Evolutionary conservation across 92 coral and sea anemone genomes (phyloP).

Genomic region (Phenganax subtilis): DNA sequence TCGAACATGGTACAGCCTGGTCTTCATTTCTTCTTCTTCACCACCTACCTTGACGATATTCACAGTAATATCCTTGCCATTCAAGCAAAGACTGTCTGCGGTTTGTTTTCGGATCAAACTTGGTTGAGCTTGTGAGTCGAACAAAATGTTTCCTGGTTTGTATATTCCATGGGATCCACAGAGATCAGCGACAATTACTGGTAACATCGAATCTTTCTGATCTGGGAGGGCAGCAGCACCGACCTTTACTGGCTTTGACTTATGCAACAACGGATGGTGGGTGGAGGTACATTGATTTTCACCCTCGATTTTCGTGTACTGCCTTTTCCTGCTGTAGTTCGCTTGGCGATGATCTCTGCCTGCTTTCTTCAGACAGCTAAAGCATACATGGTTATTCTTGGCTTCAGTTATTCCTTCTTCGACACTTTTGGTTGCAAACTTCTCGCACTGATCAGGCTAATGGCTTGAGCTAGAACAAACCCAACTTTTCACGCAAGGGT

Average conservation of each 20-base stretch:
- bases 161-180: constrained; percentile 45
- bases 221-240: constrained; percentile 46
- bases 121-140: constrained; percentile 53
- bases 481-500: constrained; percentile 16
- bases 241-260: constrained; percentile 30
- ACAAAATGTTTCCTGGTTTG: constrained; percentile 49
- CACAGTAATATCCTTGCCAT: constrained; percentile 44
- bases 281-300: constrained; percentile 45
- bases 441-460: constrained; percentile 32
- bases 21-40: constrained; percentile 43
- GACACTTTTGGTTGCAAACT: constrained; percentile 45
- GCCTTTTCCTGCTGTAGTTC: constrained; percentile 44
- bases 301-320: constrained; percentile 40
- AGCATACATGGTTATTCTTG: constrained; percentile 39
- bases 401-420: constrained; percentile 46
- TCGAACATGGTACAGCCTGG: constrained; percentile 47
- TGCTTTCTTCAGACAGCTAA: background rate
- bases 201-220: constrained; percentile 42
- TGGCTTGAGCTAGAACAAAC: too few relatives aligned
- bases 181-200: constrained; percentile 49
- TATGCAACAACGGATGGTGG: constrained; percentile 49
- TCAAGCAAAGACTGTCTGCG: constrained; percentile 51
- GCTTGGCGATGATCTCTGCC: constrained; percentile 38
- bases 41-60: constrained; percentile 57
- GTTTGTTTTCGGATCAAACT: constrained; percentile 50